Evolutionary conservation across 2,888 invertebrate genomes (phyloP).

Genomic region (Diachrysia chrysitis): DNA sequence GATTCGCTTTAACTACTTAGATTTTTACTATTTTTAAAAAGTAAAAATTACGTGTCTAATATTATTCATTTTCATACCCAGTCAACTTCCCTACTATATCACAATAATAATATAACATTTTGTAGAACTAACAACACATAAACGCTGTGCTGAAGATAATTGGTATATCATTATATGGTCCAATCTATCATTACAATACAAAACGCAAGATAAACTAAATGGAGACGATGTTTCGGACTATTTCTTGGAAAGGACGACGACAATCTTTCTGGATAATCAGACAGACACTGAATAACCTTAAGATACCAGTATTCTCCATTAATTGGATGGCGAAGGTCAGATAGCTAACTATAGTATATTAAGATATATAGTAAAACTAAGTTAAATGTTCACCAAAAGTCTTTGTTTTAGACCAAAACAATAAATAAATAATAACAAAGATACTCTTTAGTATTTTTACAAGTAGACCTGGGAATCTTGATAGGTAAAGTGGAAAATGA

Average conservation of each 20-base stretch:
- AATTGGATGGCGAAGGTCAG: not conserved
- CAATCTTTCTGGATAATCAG: slow-evolving; percentile 8
- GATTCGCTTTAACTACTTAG: too few relatives aligned
- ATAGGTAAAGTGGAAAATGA: too few relatives aligned
- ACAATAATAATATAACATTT: not conserved
- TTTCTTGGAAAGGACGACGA: not conserved
- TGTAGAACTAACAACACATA: not conserved
- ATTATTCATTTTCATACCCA: too few relatives aligned
- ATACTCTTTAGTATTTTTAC: too few relatives aligned
- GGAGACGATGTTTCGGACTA: not conserved
- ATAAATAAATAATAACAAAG: too few relatives aligned
- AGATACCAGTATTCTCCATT: not conserved
- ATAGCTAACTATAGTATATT: not conserved
- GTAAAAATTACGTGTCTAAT: too few relatives aligned
- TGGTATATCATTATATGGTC: not conserved
- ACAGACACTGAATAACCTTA: not conserved
- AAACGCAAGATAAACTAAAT: not conserved
- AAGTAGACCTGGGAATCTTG: too few relatives aligned
- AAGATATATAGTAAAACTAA: not conserved
- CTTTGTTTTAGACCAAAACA: too few relatives aligned
- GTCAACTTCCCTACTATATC: too few relatives aligned
- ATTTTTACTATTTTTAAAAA: too few relatives aligned
- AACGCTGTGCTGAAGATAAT: not conserved
- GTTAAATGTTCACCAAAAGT: not conserved
- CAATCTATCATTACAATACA: not conserved